Percentiles rank a stretch among this genome's conserved stretches.
Evolutionary conservation across 2,113 vertebrate species (phyloP).

Genomic region (Megalops atlanticus): DNA sequence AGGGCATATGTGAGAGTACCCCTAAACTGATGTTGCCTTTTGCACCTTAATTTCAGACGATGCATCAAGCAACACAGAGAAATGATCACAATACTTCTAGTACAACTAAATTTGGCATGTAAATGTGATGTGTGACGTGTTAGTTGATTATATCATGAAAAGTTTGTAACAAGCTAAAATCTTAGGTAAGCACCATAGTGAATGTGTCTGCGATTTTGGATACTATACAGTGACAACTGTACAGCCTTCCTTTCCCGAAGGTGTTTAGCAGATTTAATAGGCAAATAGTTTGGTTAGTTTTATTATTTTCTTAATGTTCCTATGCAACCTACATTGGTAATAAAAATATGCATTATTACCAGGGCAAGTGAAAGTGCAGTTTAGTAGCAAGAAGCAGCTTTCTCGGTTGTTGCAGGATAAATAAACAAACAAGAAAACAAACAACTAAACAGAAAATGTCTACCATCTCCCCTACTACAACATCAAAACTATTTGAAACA

Average conservation of each 20-base stretch:
- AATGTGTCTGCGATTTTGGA: conserved; percentile 25
- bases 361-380: conserved; percentile 34
- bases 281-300: conserved; percentile 15
- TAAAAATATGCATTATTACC: conserved; percentile 35
- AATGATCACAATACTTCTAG: neutral
- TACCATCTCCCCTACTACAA: conserved; percentile 47
- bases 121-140: conserved; percentile 7
- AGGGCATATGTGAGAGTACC: neutral
- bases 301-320: conserved; percentile 25
- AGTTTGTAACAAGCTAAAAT: neutral
- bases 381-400: conserved; percentile 38
- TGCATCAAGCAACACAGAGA: neutral
- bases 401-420: conserved; percentile 33
- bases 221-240: conserved; percentile 27
- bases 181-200: neutral
- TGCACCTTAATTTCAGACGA: neutral
- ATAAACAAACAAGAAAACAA: conserved; percentile 18
- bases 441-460: conserved; percentile 42
- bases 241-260: conserved; percentile 6
- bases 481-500: conserved; percentile 35
- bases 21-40: too few species aligned
- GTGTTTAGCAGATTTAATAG: conserved; percentile 28
- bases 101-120: neutral
- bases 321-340: conserved; percentile 37
- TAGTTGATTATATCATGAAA: neutral